A percentile compares a stretch with the other conserved stretches of the same genome.
Conservation (phyloP, 2,888 invertebrate genomes). For the Sericinus montela region DNA sequence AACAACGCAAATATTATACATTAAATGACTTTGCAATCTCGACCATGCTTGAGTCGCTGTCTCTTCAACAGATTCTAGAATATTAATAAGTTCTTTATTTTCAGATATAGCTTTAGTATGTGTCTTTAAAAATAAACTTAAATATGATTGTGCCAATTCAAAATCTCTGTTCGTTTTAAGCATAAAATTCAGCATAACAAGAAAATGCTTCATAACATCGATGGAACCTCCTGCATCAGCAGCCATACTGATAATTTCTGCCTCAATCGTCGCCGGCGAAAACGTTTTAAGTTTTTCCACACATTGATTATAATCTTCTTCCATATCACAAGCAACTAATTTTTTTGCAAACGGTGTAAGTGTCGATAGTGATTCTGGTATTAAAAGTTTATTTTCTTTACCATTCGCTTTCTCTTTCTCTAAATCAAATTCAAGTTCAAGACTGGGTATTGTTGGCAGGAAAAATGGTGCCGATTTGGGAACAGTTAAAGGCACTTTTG, state of each 20-base stretch:
- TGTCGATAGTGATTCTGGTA: conserved; percentile 80
- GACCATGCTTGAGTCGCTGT: conserved; percentile 82
- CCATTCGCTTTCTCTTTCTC: conserved; percentile 59
- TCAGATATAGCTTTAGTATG: conserved; percentile 82
- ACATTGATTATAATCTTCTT: conserved; percentile 74
- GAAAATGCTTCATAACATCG: conserved; percentile 86
- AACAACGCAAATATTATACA: conserved; percentile 87
- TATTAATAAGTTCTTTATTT: conserved; percentile 72
- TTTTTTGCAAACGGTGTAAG: conserved; percentile 84
- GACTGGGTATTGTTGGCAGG: conserved; percentile 91
- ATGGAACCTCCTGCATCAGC: conserved; percentile 86
- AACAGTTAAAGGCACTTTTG: conserved; percentile 88
- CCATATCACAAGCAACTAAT: conserved; percentile 70
- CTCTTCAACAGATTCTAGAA: conserved; percentile 78
- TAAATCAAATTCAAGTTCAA: conserved; percentile 90
- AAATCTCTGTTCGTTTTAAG: conserved; percentile 89
- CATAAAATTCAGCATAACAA: conserved; percentile 85
- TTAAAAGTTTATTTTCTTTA: conserved; percentile 72
- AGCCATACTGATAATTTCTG: conserved; percentile 89
- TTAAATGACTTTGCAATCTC: conserved; percentile 82
- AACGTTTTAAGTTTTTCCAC: conserved; percentile 82
- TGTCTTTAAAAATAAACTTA: conserved; percentile 91
- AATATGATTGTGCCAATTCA: conserved; percentile 94
- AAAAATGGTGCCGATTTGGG: conserved; percentile 97
- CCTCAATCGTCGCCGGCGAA: conserved; percentile 91